Conservation (phyloP, 2,113 vertebrate species). For the Chaetops frenatus region DNA sequence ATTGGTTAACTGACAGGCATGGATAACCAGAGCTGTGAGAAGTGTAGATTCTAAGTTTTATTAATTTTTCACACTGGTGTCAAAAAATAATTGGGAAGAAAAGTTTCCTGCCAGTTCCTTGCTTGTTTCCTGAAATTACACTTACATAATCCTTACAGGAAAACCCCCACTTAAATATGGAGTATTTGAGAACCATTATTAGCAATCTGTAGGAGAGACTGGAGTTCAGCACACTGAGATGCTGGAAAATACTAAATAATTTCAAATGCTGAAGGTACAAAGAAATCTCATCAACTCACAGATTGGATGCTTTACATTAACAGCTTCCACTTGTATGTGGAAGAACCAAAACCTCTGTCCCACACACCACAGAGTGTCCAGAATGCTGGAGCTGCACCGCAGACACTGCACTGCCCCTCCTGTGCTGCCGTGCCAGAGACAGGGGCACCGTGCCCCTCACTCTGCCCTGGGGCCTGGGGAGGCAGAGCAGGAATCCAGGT, state of each 20-base stretch:
- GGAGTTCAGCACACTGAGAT: background rate
- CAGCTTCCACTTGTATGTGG: background rate
- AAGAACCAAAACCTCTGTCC: background rate
- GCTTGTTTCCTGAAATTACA: background rate
- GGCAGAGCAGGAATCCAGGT: rapidly evolving
- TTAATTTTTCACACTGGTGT: background rate
- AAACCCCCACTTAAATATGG: rapidly evolving
- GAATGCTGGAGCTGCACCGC: rapidly evolving
- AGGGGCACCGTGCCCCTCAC: background rate
- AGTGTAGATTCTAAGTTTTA: background rate
- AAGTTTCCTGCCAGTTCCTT: background rate
- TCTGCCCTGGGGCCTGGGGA: background rate
- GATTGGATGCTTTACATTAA: background rate
- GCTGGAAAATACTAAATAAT: background rate
- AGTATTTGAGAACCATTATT: background rate
- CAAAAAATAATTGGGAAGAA: background rate
- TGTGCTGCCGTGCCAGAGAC: rapidly evolving
- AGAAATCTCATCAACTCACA: background rate
- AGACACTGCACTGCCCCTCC: background rate
- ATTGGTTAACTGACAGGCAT: background rate
- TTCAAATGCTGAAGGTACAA: background rate
- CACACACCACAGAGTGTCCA: rapidly evolving
- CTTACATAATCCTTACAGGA: background rate
- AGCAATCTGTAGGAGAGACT: rapidly evolving
- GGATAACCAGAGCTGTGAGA: background rate